Percentiles rank a stretch among this genome's conserved stretches.
Evolutionary conservation across 2,888 invertebrate species (phyloP).

Genomic region (Latrodectus elegans): DNA sequence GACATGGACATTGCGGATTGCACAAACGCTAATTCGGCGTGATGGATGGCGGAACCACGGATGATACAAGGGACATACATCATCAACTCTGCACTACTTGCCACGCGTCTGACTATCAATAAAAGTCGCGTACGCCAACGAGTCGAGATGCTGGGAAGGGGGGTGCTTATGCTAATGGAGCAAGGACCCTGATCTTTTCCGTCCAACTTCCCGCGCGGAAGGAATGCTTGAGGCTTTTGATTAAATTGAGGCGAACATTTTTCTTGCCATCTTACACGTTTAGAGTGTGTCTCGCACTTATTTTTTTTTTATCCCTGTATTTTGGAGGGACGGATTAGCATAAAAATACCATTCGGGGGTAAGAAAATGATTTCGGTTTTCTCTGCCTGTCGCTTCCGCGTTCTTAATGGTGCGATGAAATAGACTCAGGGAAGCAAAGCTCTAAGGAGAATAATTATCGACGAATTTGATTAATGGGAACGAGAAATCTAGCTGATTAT

Average conservation of each 20-base stretch:
- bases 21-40: conserved; percentile 55
- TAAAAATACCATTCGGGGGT: conserved; percentile 42
- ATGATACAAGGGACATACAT: conserved; percentile 41
- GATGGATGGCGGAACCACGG: conserved; percentile 52
- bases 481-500: too few species aligned
- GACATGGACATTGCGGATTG: conserved; percentile 1
- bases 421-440: not conserved
- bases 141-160: conserved; percentile 26
- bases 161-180: conserved; percentile 51
- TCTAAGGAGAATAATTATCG: not conserved
- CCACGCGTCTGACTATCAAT: conserved; percentile 47
- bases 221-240: conserved; percentile 4
- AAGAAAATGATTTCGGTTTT: conserved; percentile 22
- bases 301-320: conserved; percentile 7
- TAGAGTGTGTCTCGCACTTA: not conserved
- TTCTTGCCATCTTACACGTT: not conserved
- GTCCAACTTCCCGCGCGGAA: not conserved
- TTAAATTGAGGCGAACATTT: conserved; percentile 29
- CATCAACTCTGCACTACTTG: conserved; percentile 20
- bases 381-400: not conserved
- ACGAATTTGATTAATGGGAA: not conserved
- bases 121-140: conserved; percentile 24
- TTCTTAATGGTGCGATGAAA: not conserved
- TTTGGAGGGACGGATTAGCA: conserved; percentile 26
- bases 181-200: not conserved